A percentile compares a stretch with the other conserved stretches of the same genome.
These are phyloP conservation scores for Mylabris sibirica DNA, from an alignment of 2,888 invertebrate species.

Conservation along the genomic window DNA sequence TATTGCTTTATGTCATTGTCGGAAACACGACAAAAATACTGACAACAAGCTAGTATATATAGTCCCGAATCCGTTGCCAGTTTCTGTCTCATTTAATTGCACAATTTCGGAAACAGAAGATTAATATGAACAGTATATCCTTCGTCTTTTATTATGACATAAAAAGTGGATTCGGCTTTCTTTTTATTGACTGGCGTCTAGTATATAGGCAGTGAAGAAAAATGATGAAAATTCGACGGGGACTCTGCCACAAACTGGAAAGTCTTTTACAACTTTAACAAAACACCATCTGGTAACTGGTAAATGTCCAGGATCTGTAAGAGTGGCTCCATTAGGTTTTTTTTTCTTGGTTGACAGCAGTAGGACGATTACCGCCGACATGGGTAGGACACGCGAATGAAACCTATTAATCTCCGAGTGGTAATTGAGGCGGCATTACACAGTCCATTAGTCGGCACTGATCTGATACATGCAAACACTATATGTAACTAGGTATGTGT, in stretches of 20 bases:
- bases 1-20: background rate
- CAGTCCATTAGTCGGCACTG: slow-evolving; percentile 45
- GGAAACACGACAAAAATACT: background rate
- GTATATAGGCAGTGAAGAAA: background rate
- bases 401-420: slow-evolving; percentile 43
- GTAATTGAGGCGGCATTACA: slow-evolving; percentile 47
- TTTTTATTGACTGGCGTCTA: background rate
- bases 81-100: background rate
- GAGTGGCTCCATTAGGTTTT: slow-evolving; percentile 35
- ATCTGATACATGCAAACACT: slow-evolving; percentile 44
- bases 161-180: background rate
- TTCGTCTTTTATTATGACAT: background rate
- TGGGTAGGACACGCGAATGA: slow-evolving; percentile 44
- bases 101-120: background rate
- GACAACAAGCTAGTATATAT: background rate
- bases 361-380: slow-evolving; percentile 34
- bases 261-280: slow-evolving; percentile 29
- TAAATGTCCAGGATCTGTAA: slow-evolving; percentile 1
- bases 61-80: background rate
- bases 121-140: background rate
- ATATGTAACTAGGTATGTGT: too few species aligned
- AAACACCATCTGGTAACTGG: slow-evolving; percentile 26
- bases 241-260: background rate
- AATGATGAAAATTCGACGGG: background rate
- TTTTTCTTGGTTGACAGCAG: slow-evolving; percentile 39